These are phyloP conservation scores for Cheilosia pagana DNA, from an alignment of 2,888 invertebrate genomes.

Conservation along the genomic window DNA sequence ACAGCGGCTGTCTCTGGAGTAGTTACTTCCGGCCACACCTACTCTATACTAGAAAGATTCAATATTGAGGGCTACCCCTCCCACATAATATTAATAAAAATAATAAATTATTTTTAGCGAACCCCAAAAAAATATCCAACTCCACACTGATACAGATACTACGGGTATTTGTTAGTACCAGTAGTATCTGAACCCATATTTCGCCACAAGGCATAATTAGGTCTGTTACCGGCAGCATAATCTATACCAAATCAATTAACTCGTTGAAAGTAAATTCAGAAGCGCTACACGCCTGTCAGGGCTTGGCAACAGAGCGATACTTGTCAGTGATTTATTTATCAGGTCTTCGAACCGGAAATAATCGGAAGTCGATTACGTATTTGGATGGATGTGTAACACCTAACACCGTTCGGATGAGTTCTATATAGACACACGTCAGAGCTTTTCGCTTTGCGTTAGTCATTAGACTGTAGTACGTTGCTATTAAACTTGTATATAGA, in stretches of 20 bases:
- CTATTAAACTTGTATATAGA: too few species aligned
- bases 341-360: slow-evolving; percentile 20
- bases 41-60: too few species aligned
- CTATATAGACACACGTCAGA: background rate
- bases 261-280: background rate
- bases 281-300: background rate
- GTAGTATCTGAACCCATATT: too few species aligned
- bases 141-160: too few species aligned
- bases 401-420: background rate
- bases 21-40: too few species aligned
- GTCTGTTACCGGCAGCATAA: background rate
- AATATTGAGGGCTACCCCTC: too few species aligned
- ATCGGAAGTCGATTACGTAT: slow-evolving; percentile 18
- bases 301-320: slow-evolving; percentile 3
- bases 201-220: too few species aligned
- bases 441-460: background rate
- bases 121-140: too few species aligned
- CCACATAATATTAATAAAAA: too few species aligned
- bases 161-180: too few species aligned
- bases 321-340: background rate
- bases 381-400: background rate
- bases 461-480: background rate
- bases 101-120: too few species aligned
- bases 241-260: background rate
- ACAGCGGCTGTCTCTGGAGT: too few species aligned